These are phyloP conservation scores for Ceratosolen solmsi DNA, from an alignment of 1,140 invertebrate species.

Conservation along the genomic window DNA sequence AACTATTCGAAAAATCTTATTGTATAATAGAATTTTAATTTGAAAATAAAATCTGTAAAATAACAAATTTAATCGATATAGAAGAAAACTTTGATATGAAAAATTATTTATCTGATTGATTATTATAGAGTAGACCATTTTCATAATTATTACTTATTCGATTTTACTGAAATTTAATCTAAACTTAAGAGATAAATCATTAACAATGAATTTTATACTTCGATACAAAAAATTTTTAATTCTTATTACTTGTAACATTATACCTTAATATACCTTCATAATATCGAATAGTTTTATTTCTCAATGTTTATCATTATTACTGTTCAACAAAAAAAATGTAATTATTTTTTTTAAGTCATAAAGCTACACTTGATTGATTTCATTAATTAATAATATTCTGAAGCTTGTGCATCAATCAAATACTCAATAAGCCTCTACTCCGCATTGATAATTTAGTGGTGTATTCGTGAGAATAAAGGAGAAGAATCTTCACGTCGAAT, in stretches of 20 bases:
- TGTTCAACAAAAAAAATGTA: background rate
- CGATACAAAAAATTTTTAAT: too few species aligned
- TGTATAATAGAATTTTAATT: background rate
- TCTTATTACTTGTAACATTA: background rate
- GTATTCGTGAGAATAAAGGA: constrained; percentile 97
- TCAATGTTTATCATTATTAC: background rate
- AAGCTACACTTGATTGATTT: constrained; percentile 19
- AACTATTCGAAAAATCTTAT: background rate
- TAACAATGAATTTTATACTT: too few species aligned
- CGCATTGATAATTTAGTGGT: constrained; percentile 78
- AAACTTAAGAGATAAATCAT: too few species aligned
- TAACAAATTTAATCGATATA: background rate
- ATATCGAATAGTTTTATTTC: background rate
- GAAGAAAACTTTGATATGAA: too few species aligned
- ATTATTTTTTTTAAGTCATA: background rate
- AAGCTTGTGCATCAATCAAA: background rate
- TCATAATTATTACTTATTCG: too few species aligned
- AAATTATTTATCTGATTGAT: too few species aligned
- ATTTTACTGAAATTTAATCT: too few species aligned
- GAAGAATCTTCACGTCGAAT: constrained; percentile 96
- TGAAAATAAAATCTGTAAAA: background rate
- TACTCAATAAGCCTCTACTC: background rate
- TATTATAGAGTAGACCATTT: too few species aligned
- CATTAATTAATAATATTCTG: background rate
- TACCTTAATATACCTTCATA: background rate